Evolutionary conservation across 92 coral and sea anemone species (phyloP), one percentile per base, ranked within the genome.

Genomic region (Montipora capitata): DNA sequence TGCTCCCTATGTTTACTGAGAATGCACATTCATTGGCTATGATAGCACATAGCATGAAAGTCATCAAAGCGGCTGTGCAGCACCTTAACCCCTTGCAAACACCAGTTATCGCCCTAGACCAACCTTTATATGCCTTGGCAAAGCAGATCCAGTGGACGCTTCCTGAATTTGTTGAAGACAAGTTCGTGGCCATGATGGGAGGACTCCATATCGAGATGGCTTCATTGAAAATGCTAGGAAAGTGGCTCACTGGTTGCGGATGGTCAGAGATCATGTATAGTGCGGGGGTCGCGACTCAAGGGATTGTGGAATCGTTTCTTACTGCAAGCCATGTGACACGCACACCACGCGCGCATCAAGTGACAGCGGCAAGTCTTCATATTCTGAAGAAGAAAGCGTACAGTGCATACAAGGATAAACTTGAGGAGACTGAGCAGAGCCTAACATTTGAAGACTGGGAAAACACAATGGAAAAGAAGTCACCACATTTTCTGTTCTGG

Each of bases 291-390:
- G 94, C 90, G 79, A 86, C 94, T 64, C 91, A 81, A 71, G 87
- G 92, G 66, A 71, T 86, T 74, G 94, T 88, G 59, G 94, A 91
- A 66, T 91, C 88, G 72, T 91, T 91, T 76, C 77, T 91, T 62
- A 63, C 88, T 62, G 94, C 94, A 86, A 86, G 94, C 76, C 88
- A 90, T n/a, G n/a, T n/a, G n/a, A n/a, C n/a, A n/a, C n/a, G n/a
- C n/a, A n/a, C n/a, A n/a, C n/a, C n/a, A n/a, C n/a, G n/a, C n/a
- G n/a, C n/a, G n/a, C n/a, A n/a, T 52, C 87, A 90, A 81, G 90
- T 91, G 49, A 91, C 91, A 76, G 88, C 82, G 65, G 91, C 88
- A 70, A 81, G 84, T 83, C 91, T 91, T 42, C 77, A 85, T 73
- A 78, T 85, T 67, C 85, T 91, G 85, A 66, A 78, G 87, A 72